phyloP scores from a whole-genome alignment of 2,888 invertebrate species.

The Lamproptera curius region DNA sequence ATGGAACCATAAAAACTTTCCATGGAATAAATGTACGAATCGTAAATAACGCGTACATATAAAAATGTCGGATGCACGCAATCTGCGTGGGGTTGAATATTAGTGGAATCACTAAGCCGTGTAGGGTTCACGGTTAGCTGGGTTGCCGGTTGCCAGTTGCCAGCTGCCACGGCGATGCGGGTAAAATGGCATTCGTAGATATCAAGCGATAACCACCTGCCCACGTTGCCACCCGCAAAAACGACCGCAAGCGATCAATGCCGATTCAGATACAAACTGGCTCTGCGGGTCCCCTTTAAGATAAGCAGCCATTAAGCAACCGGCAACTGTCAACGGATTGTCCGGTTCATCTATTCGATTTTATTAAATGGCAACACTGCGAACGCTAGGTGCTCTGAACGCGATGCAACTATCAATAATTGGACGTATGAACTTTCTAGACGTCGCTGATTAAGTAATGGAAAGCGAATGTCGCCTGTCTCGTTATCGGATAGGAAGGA shows the following conservation, averaged over 20 bases:
- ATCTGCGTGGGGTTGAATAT: slow-evolving; percentile 14
- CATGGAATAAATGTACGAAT: too few species aligned
- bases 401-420: slow-evolving; percentile 24
- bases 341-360: too few species aligned
- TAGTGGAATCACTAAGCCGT: slow-evolving; percentile 38
- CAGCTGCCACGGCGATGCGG: slow-evolving; percentile 33
- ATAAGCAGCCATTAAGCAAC: neutral
- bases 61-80: neutral
- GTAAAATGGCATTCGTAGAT: slow-evolving; percentile 29
- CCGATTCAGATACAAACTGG: slow-evolving; percentile 1
- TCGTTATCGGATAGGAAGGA: too few species aligned
- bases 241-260: slow-evolving; percentile 7
- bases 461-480: too few species aligned
- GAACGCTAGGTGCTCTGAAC: slow-evolving; percentile 20
- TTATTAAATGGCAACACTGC: neutral
- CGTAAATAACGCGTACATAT: too few species aligned
- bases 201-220: slow-evolving; percentile 20
- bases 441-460: too few species aligned
- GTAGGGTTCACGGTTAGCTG: slow-evolving; percentile 50
- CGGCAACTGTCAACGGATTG: neutral
- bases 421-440: neutral
- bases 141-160: slow-evolving; percentile 58
- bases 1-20: too few species aligned
- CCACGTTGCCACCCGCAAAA: slow-evolving; percentile 6
- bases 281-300: slow-evolving; percentile 11